Base-by-base conservation (phyloP, 2,888 invertebrate genomes). In the Trissonchulus sp. region DNA sequence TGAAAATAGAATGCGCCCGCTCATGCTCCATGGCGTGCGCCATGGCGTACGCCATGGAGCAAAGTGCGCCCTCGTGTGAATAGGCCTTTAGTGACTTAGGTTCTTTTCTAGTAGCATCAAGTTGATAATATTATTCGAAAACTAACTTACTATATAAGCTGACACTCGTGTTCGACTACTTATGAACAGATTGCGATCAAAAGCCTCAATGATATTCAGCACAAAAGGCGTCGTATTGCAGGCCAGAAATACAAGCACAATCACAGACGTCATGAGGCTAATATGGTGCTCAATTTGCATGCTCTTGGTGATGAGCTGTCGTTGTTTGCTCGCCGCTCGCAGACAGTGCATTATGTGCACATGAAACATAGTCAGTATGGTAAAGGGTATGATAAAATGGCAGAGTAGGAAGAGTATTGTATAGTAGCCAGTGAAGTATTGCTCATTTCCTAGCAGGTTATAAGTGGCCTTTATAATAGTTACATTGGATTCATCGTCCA, bases 161-260 rank as follows among this genome's bases (percentile, higher is more conserved):
- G 48, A 8, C 48, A 23, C 23, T 48, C 48, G 8, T 23, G 48
- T 48, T 23, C 48, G 23, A 23, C 23, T 23, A 48, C 23, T 23
- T 15, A 23, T 69, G n/a, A 69, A 69, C 36, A 69, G 8, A 15
- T 69, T n/a, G 15, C 36, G 71, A 8, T 69, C n/a, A 36, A 34
- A n/a, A 15, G 71, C 71, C 37, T 69, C 71, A 23, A 37, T n/a
- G 34, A 69, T 34, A n/a, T 69, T 69, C 23, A 69, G 34, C 2
- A 69, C 36, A 69, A 69, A 69, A n/a, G 71, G 71, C 3, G 71
- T 31, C 15, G 71, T 69, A 69, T 69, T 69, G 36, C 71, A 69
- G n/a, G 34, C 2, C 15, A 69, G n/a, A 36, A 69, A 69, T 23
- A 69, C 34, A 35, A 69, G 2, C 34, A 69, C 71, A 69, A 69